Conservation (phyloP, 2,888 invertebrate genomes). For the Synergus japonicus region DNA sequence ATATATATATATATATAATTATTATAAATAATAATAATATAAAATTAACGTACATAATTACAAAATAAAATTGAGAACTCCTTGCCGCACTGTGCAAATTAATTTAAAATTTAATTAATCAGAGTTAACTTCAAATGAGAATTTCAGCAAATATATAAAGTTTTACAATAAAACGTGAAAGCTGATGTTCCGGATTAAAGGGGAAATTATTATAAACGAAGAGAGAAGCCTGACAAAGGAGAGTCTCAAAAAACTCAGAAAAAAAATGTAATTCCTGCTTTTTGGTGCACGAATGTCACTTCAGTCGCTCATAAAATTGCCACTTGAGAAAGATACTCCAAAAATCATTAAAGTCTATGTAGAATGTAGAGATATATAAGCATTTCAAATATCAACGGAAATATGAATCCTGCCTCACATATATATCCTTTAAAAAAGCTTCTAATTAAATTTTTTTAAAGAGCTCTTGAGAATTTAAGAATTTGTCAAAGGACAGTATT, state of each 20-base stretch:
- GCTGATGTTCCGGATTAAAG: background rate
- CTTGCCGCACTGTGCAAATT: too few species aligned
- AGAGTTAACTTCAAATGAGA: background rate
- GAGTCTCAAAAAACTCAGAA: conserved; percentile 9
- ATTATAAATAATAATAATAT: too few species aligned
- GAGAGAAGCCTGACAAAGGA: background rate
- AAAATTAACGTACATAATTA: too few species aligned
- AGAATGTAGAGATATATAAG: background rate
- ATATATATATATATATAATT: too few species aligned
- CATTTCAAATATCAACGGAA: background rate
- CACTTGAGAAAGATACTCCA: conserved; percentile 8
- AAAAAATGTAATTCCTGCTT: conserved; percentile 4
- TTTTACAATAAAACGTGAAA: background rate
- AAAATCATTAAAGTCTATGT: background rate
- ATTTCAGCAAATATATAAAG: background rate
- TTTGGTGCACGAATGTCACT: background rate
- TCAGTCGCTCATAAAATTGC: background rate
- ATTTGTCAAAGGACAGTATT: too few species aligned
- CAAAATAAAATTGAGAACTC: too few species aligned
- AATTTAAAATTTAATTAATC: background rate
- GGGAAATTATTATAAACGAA: background rate
- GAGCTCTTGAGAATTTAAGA: too few species aligned
- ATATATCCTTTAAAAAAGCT: background rate
- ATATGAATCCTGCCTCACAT: too few species aligned
- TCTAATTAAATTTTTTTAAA: background rate